phyloP scores from a whole-genome alignment of 2,113 vertebrate species.

The Manacus vitellinus region DNA sequence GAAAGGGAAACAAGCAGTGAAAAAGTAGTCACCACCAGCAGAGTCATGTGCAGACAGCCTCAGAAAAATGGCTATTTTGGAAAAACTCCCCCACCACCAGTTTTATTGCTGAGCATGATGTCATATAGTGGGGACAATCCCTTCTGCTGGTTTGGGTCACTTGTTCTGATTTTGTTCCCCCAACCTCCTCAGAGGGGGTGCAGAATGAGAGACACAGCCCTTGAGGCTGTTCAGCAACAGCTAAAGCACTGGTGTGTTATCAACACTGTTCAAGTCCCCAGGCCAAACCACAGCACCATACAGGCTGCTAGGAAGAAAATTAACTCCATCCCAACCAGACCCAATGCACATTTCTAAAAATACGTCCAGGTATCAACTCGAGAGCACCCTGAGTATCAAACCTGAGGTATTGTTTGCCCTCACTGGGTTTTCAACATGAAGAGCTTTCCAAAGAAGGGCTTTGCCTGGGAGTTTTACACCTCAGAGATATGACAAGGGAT shows the following conservation, averaged over 20 bases:
- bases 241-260: neutral
- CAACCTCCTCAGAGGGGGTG: neutral
- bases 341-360: neutral
- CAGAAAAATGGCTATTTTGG: neutral
- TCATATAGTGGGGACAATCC: neutral
- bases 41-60: neutral
- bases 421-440: neutral
- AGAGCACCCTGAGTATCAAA: neutral
- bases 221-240: neutral
- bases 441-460: neutral
- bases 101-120: neutral
- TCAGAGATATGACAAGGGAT: neutral
- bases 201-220: neutral
- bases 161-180: fast-evolving
- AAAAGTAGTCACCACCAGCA: neutral
- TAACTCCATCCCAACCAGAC: neutral
- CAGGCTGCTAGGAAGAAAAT: neutral
- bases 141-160: neutral
- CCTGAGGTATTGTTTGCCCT: neutral
- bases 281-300: neutral
- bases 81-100: neutral
- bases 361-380: fast-evolving
- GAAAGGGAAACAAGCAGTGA: neutral
- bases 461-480: neutral
- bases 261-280: neutral